Percentiles rank a stretch among this genome's conserved stretches.
Conservation (phyloP, 2,797 vertebrate species). For the Platyrinchus mystaceus region DNA sequence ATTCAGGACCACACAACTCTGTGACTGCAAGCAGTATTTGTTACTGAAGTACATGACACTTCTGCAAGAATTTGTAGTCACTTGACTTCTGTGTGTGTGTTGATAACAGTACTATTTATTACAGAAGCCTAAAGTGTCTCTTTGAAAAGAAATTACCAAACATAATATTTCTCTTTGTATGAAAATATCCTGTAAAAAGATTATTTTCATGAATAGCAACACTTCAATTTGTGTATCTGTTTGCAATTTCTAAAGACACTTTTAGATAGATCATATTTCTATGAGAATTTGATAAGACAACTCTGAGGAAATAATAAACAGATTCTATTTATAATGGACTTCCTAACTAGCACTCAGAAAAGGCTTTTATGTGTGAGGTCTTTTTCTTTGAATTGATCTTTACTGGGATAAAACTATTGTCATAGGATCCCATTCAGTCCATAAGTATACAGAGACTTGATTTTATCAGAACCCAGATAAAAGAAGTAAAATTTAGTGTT, state of each 20-base stretch:
- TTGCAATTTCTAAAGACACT: conserved; percentile 54
- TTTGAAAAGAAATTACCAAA: conserved; percentile 67
- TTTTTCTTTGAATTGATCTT: conserved; percentile 23
- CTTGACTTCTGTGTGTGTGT: conserved; percentile 32
- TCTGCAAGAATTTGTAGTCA: conserved; percentile 19
- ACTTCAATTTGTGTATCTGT: conserved; percentile 52
- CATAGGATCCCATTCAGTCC: neutral
- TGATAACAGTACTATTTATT: conserved; percentile 61
- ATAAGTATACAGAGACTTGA: neutral
- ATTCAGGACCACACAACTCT: neutral
- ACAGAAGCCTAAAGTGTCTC: conserved; percentile 41
- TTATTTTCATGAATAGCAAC: conserved; percentile 60
- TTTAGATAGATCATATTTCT: conserved; percentile 56
- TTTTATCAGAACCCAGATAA: neutral
- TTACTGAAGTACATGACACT: conserved; percentile 21
- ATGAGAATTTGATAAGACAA: conserved; percentile 59
- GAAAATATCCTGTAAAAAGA: conserved; percentile 52
- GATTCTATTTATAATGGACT: conserved; percentile 16
- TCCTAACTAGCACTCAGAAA: conserved; percentile 27
- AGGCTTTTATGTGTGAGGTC: neutral
- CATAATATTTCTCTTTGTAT: conserved; percentile 24
- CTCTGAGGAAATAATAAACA: conserved; percentile 31
- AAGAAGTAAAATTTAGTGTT: neutral
- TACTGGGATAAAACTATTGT: neutral
- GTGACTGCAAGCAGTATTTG: conserved; percentile 30